Conservation (phyloP, 2,888 invertebrate genomes). For the Cosmia trapezina region DNA sequence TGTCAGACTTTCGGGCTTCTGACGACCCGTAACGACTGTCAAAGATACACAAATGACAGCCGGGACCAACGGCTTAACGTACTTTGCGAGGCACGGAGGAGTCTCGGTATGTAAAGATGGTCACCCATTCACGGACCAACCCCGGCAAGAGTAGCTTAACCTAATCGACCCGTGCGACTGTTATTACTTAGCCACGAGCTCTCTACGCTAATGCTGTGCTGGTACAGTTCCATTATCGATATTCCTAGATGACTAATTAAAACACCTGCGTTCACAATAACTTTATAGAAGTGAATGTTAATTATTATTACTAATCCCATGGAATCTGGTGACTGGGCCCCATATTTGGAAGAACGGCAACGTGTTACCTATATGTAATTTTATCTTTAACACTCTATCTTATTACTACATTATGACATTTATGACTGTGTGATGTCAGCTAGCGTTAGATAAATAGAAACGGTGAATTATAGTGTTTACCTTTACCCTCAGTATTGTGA, state of each 20-base stretch:
- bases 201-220: too few relatives aligned
- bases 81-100: too few relatives aligned
- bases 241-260: constrained; percentile 30
- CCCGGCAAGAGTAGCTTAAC: too few relatives aligned
- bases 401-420: neutral
- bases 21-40: too few relatives aligned
- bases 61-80: too few relatives aligned
- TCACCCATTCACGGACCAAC: too few relatives aligned
- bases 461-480: neutral
- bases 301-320: constrained; percentile 13
- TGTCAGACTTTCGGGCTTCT: too few relatives aligned
- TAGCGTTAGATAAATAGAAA: neutral
- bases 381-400: constrained; percentile 14
- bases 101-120: too few relatives aligned
- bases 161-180: too few relatives aligned
- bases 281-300: constrained; percentile 11
- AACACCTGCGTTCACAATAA: constrained; percentile 45
- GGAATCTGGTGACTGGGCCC: constrained; percentile 18
- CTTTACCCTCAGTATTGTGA: neutral
- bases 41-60: too few relatives aligned
- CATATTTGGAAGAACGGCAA: neutral
- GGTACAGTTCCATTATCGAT: neutral
- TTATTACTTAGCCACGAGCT: too few relatives aligned
- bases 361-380: neutral
- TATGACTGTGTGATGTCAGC: neutral